Evolutionary conservation across 2,797 vertebrate genomes (phyloP), one percentile per base, ranked within the genome.

Genomic region (Schizopygopsis pylzovi): DNA sequence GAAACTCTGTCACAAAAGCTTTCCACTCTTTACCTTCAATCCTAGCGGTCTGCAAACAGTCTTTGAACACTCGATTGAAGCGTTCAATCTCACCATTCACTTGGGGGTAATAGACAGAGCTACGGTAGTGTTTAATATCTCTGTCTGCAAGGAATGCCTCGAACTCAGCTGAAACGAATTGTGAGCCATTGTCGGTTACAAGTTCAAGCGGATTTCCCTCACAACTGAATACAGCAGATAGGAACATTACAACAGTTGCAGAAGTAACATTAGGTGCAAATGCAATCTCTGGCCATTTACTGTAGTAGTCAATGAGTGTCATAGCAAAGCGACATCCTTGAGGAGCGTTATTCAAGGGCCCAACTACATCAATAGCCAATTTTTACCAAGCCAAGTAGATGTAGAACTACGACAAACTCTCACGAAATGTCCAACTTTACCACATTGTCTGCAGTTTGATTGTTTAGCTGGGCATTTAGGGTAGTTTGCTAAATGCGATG

Each of bases 101-200:
- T n/a, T n/a, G n/a, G n/a, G n/a, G n/a, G n/a, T n/a, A n/a, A n/a
- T n/a, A n/a, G n/a, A n/a, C n/a, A n/a, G n/a, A n/a, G n/a, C n/a
- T n/a, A n/a, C n/a, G n/a, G n/a, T n/a, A n/a, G n/a, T n/a, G n/a
- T n/a, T n/a, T n/a, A n/a, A n/a, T n/a, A n/a, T n/a, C n/a, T n/a
- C n/a, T n/a, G n/a, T n/a, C n/a, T n/a, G n/a, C n/a, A n/a, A n/a
- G n/a, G n/a, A n/a, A 22, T 1, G 15, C 8, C 56, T 56, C 39
- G 59, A 72, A 72, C 39, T 73, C 67, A 63, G 25, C 65, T 7
- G 25, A 85, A 37, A 80, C 65, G 2, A 85, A 80, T 20, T 43
- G 47, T 45, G 76, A n/a, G 12, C 83, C 83, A 78, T 84, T 84
- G 45, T 84, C 73, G 8, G 61, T 84, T 11, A 84, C 22, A 33